Evolutionary conservation across 1,140 invertebrate species (phyloP).

Genomic region (Apis cerana): DNA sequence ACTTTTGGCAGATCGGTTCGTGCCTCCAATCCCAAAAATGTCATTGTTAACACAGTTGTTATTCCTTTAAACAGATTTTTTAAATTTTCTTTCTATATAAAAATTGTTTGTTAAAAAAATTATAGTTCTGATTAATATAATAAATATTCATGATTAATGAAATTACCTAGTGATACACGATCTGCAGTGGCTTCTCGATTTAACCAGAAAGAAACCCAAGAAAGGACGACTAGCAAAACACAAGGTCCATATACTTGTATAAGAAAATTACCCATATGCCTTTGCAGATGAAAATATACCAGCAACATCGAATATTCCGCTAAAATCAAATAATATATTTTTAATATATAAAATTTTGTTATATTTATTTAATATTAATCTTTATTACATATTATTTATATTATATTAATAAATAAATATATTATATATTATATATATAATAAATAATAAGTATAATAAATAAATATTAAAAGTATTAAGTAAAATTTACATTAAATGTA

Average conservation of each 20-base stretch:
- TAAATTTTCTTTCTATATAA: not conserved
- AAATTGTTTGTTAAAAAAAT: too few relatives aligned
- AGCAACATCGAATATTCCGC: slow-evolving; percentile 89
- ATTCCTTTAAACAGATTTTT: slow-evolving; percentile 83
- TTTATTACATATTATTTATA: too few relatives aligned
- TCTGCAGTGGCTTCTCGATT: slow-evolving; percentile 94
- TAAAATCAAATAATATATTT: slow-evolving; percentile 71
- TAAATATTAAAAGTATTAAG: too few relatives aligned
- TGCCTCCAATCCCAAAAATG: slow-evolving; percentile 92
- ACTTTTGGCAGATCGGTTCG: slow-evolving; percentile 93
- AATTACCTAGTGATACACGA: slow-evolving; percentile 89
- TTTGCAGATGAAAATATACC: slow-evolving; percentile 91
- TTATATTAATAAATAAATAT: too few relatives aligned
- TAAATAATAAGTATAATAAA: too few relatives aligned
- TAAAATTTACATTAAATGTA: too few relatives aligned
- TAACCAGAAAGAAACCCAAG: slow-evolving; percentile 96
- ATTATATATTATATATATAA: too few relatives aligned
- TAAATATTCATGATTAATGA: too few relatives aligned
- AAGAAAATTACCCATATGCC: slow-evolving; percentile 93
- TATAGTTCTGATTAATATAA: too few relatives aligned
- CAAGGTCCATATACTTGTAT: slow-evolving; percentile 95
- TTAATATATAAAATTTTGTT: not conserved
- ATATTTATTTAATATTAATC: too few relatives aligned
- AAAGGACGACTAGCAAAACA: slow-evolving; percentile 91
- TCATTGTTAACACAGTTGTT: slow-evolving; percentile 94